These are phyloP conservation scores for Brevimyrus niger DNA, from an alignment of 2,113 vertebrate species.

Conservation along the genomic window DNA sequence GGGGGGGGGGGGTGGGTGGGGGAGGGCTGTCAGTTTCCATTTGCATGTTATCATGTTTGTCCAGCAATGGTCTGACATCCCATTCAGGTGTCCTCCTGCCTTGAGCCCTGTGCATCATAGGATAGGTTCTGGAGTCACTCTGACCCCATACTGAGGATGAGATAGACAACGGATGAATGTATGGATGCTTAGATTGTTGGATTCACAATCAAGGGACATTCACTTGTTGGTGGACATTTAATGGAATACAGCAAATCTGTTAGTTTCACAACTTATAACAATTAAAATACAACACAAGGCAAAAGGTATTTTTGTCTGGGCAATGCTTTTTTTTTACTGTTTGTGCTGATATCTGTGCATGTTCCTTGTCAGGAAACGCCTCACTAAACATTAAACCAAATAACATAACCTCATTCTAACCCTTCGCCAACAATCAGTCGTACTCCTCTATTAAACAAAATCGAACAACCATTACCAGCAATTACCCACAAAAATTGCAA, in stretches of 20 bases:
- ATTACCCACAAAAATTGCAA: neutral
- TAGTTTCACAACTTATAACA: neutral
- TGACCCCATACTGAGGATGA: neutral
- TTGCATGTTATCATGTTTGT: neutral
- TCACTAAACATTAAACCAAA: neutral
- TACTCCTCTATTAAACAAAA: constrained; percentile 5
- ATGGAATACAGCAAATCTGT: neutral
- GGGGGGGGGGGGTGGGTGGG: too few relatives aligned
- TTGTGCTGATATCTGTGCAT: neutral
- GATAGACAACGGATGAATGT: neutral
- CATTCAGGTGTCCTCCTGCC: neutral
- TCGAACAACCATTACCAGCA: neutral
- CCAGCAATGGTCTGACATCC: neutral
- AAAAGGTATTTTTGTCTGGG: neutral
- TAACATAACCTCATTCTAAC: neutral
- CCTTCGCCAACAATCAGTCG: neutral
- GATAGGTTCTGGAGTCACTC: neutral
- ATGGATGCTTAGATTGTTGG: neutral
- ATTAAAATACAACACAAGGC: neutral
- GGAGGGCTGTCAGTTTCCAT: neutral
- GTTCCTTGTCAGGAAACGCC: neutral
- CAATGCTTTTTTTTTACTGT: neutral
- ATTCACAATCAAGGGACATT: neutral
- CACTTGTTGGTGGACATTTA: neutral
- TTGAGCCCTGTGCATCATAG: neutral